phyloP scores from a whole-genome alignment of 2,113 vertebrate genomes.

The Chionomys nivalis region DNA sequence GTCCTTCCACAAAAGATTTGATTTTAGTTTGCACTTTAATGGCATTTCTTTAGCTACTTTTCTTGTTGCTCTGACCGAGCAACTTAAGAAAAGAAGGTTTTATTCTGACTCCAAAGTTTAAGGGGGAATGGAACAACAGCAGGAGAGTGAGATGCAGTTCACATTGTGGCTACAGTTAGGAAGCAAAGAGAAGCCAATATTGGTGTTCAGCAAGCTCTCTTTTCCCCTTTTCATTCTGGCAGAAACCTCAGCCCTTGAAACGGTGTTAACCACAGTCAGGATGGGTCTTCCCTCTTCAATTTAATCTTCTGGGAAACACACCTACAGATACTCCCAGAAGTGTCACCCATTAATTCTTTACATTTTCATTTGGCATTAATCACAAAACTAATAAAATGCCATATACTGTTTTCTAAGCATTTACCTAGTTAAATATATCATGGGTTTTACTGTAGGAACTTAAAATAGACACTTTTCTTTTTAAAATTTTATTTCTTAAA shows the following conservation, averaged over 20 bases:
- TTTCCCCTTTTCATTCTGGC: not conserved
- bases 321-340: not conserved
- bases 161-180: no score
- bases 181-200: no score
- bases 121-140: no score
- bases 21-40: not conserved
- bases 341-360: not conserved
- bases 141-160: rapidly evolving
- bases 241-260: not conserved
- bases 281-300: no score
- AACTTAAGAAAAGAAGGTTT: not conserved
- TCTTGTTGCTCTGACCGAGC: not conserved
- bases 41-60: not conserved
- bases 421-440: not conserved
- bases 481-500: no score
- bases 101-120: no score
- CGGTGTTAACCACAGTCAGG: not conserved
- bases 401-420: not conserved
- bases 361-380: not conserved
- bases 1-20: not conserved
- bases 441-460: slow-evolving; percentile 19
- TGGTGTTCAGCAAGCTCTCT: not conserved
- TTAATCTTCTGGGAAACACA: not conserved
- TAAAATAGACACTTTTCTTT: not conserved
- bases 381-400: not conserved